phyloP scores from a whole-genome alignment of 2,797 vertebrate genomes.

The Pseudomugil tenellus region DNA sequence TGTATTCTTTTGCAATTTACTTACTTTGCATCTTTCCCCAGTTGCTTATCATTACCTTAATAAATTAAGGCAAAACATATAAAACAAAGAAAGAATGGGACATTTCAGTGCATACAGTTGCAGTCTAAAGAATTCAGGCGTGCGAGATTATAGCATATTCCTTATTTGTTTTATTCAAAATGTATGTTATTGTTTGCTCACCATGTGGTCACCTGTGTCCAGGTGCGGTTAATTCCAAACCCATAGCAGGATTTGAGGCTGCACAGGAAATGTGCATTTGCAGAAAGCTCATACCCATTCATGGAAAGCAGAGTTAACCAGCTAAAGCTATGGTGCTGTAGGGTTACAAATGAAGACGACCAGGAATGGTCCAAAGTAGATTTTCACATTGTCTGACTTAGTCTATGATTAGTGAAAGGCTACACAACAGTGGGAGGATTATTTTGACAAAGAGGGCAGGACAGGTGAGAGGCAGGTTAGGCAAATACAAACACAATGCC shows the following conservation, averaged over 20 bases:
- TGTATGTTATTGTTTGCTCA: conserved; percentile 20
- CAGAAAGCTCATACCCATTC: conserved; percentile 20
- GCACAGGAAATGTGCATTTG: conserved; percentile 42
- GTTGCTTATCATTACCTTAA: not conserved
- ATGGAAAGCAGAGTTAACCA: conserved; percentile 35
- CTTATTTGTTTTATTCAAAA: not conserved
- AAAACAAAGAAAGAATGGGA: not conserved
- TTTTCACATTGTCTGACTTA: conserved; percentile 49
- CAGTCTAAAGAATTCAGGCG: accelerated
- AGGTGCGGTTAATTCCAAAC: conserved; percentile 56
- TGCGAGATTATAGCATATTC: not conserved
- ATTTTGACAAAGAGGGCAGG: conserved; percentile 52
- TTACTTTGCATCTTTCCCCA: not conserved
- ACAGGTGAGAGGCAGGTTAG: conserved; percentile 71
- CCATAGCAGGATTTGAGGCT: conserved; percentile 29
- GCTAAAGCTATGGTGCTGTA: conserved; percentile 35
- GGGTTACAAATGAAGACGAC: conserved; percentile 45
- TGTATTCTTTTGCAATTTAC: not conserved
- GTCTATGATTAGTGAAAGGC: conserved; percentile 45
- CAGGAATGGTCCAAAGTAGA: conserved; percentile 35
- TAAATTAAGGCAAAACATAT: not conserved
- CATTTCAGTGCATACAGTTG: not conserved
- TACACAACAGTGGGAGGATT: conserved; percentile 52
- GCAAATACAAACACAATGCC: conserved; percentile 49
- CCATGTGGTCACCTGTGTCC: conserved; percentile 53